Evolutionary conservation across 2,797 vertebrate genomes (phyloP).

Genomic region (Gallirallus australis): DNA sequence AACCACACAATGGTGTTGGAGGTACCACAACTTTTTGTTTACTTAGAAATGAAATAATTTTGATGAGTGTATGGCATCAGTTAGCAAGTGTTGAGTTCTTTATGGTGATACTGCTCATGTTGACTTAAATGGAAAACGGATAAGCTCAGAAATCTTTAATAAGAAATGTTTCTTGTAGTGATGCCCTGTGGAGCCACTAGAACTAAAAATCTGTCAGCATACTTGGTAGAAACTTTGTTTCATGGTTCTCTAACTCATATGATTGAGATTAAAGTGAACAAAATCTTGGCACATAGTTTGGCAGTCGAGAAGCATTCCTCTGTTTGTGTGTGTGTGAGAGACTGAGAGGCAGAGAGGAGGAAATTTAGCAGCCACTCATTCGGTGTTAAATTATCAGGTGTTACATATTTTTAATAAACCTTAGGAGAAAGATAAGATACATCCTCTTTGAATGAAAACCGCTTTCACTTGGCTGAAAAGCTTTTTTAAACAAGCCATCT

Average conservation of each 20-base stretch:
- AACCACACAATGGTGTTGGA: slow-evolving; percentile 36
- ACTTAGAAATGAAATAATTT: slow-evolving; percentile 18
- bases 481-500: background rate
- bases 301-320: slow-evolving; percentile 51
- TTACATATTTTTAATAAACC: slow-evolving; percentile 56
- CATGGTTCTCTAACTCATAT: slow-evolving; percentile 51
- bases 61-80: slow-evolving; percentile 34
- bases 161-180: slow-evolving; percentile 31
- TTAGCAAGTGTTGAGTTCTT: slow-evolving; percentile 61
- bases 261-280: slow-evolving; percentile 65
- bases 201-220: slow-evolving; percentile 57
- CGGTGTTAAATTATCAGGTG: slow-evolving; percentile 57
- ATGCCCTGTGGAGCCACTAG: slow-evolving; percentile 42
- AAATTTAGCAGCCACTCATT: slow-evolving; percentile 42
- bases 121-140: slow-evolving; percentile 44
- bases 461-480: background rate
- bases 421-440: slow-evolving; percentile 32
- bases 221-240: slow-evolving; percentile 58
- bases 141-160: slow-evolving; percentile 53
- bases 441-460: background rate
- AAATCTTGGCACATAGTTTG: slow-evolving; percentile 63
- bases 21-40: slow-evolving; percentile 55
- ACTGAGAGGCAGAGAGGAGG: background rate
- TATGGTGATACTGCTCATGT: slow-evolving; percentile 33
- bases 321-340: background rate